Evolutionary conservation across 2,113 vertebrate genomes (phyloP).

Genomic region (Grantiella picta): DNA sequence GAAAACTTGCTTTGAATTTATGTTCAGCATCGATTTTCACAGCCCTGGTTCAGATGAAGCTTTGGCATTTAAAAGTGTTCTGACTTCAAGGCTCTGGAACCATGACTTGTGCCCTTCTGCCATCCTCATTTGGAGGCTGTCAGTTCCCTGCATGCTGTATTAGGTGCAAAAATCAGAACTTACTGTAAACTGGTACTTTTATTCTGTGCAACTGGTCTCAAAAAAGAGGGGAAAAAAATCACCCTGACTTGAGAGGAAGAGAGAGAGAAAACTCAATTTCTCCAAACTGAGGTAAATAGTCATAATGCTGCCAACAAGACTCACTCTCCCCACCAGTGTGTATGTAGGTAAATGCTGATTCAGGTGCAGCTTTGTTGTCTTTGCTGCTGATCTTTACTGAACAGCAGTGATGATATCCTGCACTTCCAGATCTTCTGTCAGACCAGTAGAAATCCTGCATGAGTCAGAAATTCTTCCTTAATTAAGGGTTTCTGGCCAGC

Average conservation of each 20-base stretch:
- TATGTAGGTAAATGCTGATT: background rate
- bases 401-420: background rate
- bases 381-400: background rate
- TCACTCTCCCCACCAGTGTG: background rate
- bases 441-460: background rate
- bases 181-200: background rate
- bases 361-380: background rate
- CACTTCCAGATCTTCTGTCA: background rate
- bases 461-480: background rate
- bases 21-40: background rate
- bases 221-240: background rate
- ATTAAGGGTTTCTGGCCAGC: background rate
- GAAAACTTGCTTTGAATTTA: background rate
- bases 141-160: background rate
- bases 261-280: background rate
- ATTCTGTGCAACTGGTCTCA: background rate
- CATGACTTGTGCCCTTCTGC: background rate
- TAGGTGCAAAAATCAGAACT: background rate
- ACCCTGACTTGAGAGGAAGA: background rate
- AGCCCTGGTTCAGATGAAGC: background rate
- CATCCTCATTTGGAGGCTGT: background rate
- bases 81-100: background rate
- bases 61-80: background rate
- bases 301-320: background rate
- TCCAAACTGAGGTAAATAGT: background rate